These are phyloP conservation scores for Ceyx margarethae DNA, from an alignment of 2,113 vertebrate genomes.

Conservation along the genomic window DNA sequence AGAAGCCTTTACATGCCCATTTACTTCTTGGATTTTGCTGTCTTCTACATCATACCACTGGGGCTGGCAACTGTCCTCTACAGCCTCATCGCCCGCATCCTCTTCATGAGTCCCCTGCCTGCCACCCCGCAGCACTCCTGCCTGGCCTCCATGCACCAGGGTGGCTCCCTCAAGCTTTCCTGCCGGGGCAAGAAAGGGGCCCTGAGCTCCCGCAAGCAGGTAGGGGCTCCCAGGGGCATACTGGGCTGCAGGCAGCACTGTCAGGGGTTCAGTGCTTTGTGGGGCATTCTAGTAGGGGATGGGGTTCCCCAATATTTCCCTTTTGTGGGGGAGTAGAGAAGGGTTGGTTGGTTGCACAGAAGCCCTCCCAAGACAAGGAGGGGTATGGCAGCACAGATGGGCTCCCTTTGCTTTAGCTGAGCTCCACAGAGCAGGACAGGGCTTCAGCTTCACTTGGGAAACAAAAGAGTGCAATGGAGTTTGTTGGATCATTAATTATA, in stretches of 20 bases:
- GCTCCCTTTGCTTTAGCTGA: background rate
- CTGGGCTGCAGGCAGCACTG: background rate
- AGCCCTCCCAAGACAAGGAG: background rate
- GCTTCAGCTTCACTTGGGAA: background rate
- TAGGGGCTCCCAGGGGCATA: slow-evolving; percentile 21
- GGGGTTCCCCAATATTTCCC: background rate
- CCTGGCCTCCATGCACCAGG: slow-evolving; percentile 73
- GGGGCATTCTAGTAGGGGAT: background rate
- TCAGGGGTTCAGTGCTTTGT: background rate
- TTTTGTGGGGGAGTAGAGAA: background rate
- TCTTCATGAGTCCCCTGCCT: slow-evolving; percentile 78
- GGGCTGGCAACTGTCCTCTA: slow-evolving; percentile 81
- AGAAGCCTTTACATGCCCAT: slow-evolving; percentile 85
- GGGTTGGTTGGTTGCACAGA: background rate
- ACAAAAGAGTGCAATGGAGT: background rate
- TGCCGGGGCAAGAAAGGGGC: slow-evolving; percentile 62
- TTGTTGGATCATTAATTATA: background rate
- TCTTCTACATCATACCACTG: slow-evolving; percentile 81
- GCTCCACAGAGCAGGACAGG: background rate
- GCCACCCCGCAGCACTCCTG: slow-evolving; percentile 30
- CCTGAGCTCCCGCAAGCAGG: slow-evolving; percentile 81
- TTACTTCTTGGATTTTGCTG: slow-evolving; percentile 84
- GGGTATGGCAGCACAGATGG: background rate
- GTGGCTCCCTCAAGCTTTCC: slow-evolving; percentile 56
- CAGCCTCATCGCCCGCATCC: slow-evolving; percentile 79